phyloP scores from a whole-genome alignment of 37 sponge, comb jelly and placozoan genomes.

The Spongilla lacustris region DNA sequence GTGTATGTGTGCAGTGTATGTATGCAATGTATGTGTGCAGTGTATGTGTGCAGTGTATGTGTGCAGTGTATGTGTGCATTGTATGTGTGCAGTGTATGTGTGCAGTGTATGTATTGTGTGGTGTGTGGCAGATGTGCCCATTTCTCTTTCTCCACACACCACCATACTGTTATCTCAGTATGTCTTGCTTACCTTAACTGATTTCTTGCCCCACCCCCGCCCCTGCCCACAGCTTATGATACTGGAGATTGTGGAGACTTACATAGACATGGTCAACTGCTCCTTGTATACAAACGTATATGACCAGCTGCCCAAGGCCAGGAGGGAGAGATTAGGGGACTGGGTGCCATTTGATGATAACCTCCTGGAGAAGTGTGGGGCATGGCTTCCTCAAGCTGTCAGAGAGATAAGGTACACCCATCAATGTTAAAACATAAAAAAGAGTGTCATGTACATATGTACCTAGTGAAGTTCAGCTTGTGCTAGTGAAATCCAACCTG shows the following conservation, averaged over 20 bases:
- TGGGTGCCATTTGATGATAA: conserved; percentile 73
- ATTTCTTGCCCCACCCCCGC: too few species aligned
- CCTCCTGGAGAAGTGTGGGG: conserved; percentile 59
- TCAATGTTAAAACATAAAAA: background rate
- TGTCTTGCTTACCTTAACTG: too few species aligned
- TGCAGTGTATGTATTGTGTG: too few species aligned
- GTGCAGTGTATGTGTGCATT: too few species aligned
- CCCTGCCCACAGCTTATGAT: conserved; percentile 61
- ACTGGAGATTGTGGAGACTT: conserved; percentile 68
- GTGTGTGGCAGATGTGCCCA: too few species aligned
- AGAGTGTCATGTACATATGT: background rate
- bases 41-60: too few species aligned
- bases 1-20: too few species aligned
- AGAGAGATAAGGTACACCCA: conserved; percentile 64
- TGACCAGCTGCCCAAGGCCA: conserved; percentile 42
- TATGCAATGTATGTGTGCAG: too few species aligned
- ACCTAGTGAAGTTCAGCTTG: background rate
- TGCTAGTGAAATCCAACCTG: too few species aligned
- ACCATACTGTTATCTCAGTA: too few species aligned
- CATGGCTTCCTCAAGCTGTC: conserved; percentile 88
- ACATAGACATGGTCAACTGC: conserved; percentile 83
- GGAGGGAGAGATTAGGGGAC: conserved; percentile 57
- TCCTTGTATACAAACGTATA: conserved; percentile 72
- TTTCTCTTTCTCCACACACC: too few species aligned
- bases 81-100: too few species aligned